Conservation (phyloP, 2,888 invertebrate species). For the Polietes domitor region DNA sequence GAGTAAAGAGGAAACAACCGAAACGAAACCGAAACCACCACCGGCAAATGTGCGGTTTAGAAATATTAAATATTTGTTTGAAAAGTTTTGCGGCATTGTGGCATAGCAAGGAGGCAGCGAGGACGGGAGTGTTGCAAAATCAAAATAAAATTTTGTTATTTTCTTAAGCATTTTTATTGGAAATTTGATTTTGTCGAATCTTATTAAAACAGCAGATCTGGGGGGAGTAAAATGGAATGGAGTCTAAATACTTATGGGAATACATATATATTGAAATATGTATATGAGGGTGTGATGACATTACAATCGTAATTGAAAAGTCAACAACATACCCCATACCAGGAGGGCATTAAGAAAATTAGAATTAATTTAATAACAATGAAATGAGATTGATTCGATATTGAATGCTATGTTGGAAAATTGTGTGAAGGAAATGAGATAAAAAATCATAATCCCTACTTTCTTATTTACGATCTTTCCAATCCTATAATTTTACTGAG, state of each 20-base stretch:
- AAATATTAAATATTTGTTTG: constrained; percentile 52
- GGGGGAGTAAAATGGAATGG: not conserved
- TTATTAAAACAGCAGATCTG: not conserved
- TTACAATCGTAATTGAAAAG: not conserved
- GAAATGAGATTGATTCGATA: too few relatives aligned
- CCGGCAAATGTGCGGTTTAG: constrained; percentile 53
- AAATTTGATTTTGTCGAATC: constrained; percentile 52
- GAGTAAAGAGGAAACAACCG: not conserved
- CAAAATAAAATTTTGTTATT: constrained; percentile 34
- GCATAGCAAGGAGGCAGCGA: constrained; percentile 1
- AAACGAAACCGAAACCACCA: constrained; percentile 30
- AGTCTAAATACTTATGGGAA: not conserved
- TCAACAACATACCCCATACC: too few relatives aligned
- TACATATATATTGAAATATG: not conserved
- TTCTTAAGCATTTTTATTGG: constrained; percentile 46
- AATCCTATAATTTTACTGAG: too few relatives aligned
- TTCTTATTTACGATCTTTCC: too few relatives aligned
- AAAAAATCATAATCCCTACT: too few relatives aligned
- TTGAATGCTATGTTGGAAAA: too few relatives aligned
- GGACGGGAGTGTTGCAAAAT: not conserved
- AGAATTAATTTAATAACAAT: too few relatives aligned
- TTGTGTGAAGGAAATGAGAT: too few relatives aligned
- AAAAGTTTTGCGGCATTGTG: not conserved
- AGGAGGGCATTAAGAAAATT: too few relatives aligned
- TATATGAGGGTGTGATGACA: not conserved